phyloP scores from a whole-genome alignment of 2,113 vertebrate genomes.

The Nycticebus coucang region DNA sequence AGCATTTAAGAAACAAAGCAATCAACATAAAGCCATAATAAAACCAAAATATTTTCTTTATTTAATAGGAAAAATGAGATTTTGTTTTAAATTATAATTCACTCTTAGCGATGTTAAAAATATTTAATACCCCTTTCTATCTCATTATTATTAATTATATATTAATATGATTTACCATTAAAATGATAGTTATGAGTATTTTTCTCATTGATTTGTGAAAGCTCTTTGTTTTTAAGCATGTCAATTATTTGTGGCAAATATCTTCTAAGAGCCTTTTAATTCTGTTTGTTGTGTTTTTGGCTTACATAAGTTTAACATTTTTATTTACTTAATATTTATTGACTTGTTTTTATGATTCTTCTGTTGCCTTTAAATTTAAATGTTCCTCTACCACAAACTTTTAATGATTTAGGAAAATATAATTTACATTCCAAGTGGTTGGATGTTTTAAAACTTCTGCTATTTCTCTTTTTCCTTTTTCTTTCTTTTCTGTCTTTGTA shows the following conservation, averaged over 20 bases:
- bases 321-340: neutral
- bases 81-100: constrained; percentile 45
- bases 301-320: constrained; percentile 5
- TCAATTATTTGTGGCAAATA: constrained; percentile 20
- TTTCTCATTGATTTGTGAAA: neutral
- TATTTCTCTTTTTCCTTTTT: neutral
- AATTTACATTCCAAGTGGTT: neutral
- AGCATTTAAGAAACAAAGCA: neutral
- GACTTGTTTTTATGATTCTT: neutral
- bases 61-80: neutral
- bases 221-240: neutral
- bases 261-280: constrained; percentile 14
- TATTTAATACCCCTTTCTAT: constrained; percentile 27
- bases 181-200: neutral
- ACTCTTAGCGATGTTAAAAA: constrained; percentile 32
- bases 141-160: neutral
- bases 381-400: neutral
- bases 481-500: neutral
- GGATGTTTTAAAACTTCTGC: constrained; percentile 21
- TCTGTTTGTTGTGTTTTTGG: constrained; percentile 44
- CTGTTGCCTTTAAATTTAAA: neutral
- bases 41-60: neutral
- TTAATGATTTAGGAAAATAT: neutral
- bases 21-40: neutral
- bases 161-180: constrained; percentile 12